Conservation (phyloP, 2,113 vertebrate genomes). For the Gopherus flavomarginatus region DNA sequence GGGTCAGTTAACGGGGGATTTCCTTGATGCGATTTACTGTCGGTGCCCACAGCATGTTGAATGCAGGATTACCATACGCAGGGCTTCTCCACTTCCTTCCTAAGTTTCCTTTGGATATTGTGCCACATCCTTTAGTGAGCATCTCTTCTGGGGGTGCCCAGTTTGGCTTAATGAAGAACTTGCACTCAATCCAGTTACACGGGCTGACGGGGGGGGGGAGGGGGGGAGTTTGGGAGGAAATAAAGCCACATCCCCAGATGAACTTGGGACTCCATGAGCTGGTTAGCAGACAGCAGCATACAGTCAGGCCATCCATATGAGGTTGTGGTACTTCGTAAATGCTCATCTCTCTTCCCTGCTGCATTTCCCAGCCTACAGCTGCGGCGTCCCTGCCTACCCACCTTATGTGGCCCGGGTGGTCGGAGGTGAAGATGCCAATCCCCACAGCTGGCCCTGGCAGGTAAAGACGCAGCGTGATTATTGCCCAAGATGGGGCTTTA, state of each 20-base stretch:
- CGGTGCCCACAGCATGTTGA: neutral
- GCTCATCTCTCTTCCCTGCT: neutral
- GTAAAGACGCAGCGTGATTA: constrained; percentile 58
- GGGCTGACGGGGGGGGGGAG: neutral
- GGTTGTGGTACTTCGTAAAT: neutral
- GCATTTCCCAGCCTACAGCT: constrained; percentile 82
- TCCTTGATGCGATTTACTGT: neutral
- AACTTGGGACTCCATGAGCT: neutral
- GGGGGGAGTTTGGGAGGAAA: neutral
- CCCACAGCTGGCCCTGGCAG: constrained; percentile 98
- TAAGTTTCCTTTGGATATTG: neutral
- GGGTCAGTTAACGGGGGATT: neutral
- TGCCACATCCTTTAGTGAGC: neutral
- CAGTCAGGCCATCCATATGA: neutral
- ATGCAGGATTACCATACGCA: neutral
- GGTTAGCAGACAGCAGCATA: neutral
- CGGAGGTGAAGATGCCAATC: constrained; percentile 83
- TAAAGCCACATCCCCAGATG: neutral
- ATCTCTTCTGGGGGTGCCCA: neutral
- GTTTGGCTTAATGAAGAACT: neutral
- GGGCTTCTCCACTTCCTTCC: neutral
- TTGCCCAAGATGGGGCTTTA: no score
- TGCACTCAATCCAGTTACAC: neutral
- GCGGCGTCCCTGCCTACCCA: constrained; percentile 81
- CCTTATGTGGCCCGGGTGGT: constrained; percentile 85